A percentile compares a stretch with the other conserved stretches of the same genome.
These are phyloP conservation scores for Charina bottae DNA, from an alignment of 2,113 vertebrate genomes.

Conservation along the genomic window DNA sequence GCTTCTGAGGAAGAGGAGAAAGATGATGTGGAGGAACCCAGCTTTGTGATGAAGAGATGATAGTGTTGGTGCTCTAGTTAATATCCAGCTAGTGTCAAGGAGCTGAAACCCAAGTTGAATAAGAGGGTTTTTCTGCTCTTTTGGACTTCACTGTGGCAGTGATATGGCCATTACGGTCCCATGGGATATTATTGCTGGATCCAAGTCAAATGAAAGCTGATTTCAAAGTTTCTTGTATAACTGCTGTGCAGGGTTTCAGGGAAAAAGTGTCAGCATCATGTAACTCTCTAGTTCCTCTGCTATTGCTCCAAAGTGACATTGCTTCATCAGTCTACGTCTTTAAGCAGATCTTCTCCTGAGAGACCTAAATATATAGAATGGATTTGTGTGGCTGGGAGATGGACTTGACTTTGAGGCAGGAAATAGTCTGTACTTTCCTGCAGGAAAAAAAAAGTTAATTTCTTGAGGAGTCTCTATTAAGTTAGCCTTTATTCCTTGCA, in stretches of 20 bases:
- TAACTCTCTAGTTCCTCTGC: constrained; percentile 30
- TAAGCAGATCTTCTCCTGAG: constrained; percentile 43
- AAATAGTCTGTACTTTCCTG: constrained; percentile 50
- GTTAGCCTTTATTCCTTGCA: constrained; percentile 60
- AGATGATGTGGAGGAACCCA: constrained; percentile 71
- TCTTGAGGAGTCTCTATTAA: constrained; percentile 61
- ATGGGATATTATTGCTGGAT: constrained; percentile 33
- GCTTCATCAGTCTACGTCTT: constrained; percentile 52
- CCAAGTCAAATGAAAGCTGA: constrained; percentile 50
- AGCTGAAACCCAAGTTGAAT: constrained; percentile 46
- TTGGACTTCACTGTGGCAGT: constrained; percentile 46
- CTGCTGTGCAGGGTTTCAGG: constrained; percentile 54
- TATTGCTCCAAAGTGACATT: constrained; percentile 44
- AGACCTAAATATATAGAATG: constrained; percentile 51
- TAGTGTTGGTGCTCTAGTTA: constrained; percentile 21
- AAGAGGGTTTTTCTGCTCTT: constrained; percentile 54
- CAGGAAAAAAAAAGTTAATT: constrained; percentile 62
- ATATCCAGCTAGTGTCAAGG: constrained; percentile 47
- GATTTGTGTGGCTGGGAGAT: constrained; percentile 20
- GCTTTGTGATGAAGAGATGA: constrained; percentile 74
- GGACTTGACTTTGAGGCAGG: constrained; percentile 41
- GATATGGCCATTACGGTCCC: constrained; percentile 34
- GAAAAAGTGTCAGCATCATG: constrained; percentile 46
- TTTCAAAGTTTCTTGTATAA: constrained; percentile 50
- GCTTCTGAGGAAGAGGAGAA: constrained; percentile 73